Percentiles rank a stretch among this genome's conserved stretches.
These are phyloP conservation scores for Coccyzus lansbergi DNA, from an alignment of 2,797 vertebrate genomes.

Conservation along the genomic window DNA sequence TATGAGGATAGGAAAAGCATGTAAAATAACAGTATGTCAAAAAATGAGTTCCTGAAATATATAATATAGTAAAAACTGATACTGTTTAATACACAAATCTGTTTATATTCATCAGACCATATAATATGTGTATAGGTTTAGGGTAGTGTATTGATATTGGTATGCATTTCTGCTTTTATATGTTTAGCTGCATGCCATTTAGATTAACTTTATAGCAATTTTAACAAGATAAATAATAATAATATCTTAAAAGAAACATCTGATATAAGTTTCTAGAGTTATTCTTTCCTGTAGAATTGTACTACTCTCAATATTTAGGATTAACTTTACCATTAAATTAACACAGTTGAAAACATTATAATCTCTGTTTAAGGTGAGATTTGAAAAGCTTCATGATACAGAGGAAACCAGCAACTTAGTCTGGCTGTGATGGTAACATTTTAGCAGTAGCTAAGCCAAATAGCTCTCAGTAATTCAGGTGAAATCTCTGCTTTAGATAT, in stretches of 20 bases:
- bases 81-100: neutral
- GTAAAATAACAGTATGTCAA: neutral
- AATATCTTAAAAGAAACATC: conserved; percentile 25
- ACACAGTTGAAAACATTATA: conserved; percentile 38
- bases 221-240: neutral
- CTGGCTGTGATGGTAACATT: conserved; percentile 18
- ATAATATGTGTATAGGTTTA: neutral
- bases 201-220: conserved; percentile 20
- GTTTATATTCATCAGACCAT: neutral
- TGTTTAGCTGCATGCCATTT: conserved; percentile 19
- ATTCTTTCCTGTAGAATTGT: neutral
- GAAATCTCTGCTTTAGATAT: conserved; percentile 15
- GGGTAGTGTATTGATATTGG: neutral
- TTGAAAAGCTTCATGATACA: conserved; percentile 38
- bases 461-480: conserved; percentile 37
- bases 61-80: neutral
- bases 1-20: neutral
- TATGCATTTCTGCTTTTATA: neutral
- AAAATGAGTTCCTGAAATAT: neutral
- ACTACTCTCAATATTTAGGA: conserved; percentile 56
- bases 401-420: conserved; percentile 7
- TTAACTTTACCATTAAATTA: conserved; percentile 72
- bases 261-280: neutral
- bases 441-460: conserved; percentile 49
- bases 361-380: conserved; percentile 45